Evolutionary conservation across 2,888 invertebrate genomes (phyloP).

Genomic region (Papilio demoleus): DNA sequence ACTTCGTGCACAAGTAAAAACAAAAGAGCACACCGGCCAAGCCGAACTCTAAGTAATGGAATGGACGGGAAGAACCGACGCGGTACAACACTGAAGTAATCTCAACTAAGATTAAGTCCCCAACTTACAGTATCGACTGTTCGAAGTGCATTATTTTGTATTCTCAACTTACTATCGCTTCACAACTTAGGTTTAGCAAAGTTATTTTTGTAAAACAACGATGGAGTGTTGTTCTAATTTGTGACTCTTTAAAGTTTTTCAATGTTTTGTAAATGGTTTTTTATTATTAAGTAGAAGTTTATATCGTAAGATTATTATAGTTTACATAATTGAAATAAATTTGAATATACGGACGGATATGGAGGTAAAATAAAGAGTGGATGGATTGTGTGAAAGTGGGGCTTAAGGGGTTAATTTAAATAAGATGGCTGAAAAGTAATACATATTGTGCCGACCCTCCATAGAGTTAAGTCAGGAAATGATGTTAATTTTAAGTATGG

Average conservation of each 20-base stretch:
- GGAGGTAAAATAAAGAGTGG: no score
- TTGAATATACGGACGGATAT: no score
- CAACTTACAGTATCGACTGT: conserved; percentile 71
- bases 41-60: conserved; percentile 62
- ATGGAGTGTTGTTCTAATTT: conserved; percentile 46
- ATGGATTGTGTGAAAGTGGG: no score
- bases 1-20: conserved; percentile 32
- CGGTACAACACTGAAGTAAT: conserved; percentile 63
- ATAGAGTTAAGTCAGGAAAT: no score
- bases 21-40: conserved; percentile 51
- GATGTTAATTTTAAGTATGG: no score
- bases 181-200: conserved; percentile 51
- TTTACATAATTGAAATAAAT: no score
- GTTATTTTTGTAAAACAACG: conserved; percentile 56
- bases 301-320: no score
- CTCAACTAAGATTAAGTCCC: conserved; percentile 73
- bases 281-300: no score
- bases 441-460: no score
- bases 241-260: conserved; percentile 40
- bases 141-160: conserved; percentile 70
- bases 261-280: background rate
- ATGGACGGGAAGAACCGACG: conserved; percentile 59
- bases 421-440: no score
- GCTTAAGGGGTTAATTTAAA: no score
- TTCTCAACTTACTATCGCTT: conserved; percentile 52